Conservation (phyloP, 2,113 vertebrate species). For the Scolopax mira region DNA sequence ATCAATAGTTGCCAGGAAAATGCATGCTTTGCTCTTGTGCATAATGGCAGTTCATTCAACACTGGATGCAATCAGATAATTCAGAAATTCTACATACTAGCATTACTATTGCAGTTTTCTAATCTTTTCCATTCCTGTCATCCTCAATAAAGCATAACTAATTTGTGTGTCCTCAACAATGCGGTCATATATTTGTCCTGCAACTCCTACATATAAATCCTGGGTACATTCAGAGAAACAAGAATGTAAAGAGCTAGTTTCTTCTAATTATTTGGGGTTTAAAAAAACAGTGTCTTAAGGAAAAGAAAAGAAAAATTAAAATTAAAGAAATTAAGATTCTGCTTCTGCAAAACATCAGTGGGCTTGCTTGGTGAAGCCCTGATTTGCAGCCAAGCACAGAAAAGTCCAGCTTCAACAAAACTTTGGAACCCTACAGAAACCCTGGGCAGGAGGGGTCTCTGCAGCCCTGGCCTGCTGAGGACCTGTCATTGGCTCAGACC, state of each 20-base stretch:
- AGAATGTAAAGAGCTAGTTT: background rate
- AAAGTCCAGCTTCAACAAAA: background rate
- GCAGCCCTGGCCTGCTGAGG: background rate
- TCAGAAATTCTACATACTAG: background rate
- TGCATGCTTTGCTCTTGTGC: background rate
- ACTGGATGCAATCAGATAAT: background rate
- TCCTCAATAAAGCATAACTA: background rate
- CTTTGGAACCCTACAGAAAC: background rate
- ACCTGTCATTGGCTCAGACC: background rate
- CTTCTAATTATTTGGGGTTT: background rate
- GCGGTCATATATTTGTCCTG: background rate
- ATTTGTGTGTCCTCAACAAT: background rate
- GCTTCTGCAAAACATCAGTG: background rate
- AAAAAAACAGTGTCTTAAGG: background rate
- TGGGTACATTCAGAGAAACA: background rate
- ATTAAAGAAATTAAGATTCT: background rate
- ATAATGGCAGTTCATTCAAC: background rate
- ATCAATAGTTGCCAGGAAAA: background rate
- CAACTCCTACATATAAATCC: background rate
- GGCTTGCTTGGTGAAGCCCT: background rate
- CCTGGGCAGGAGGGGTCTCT: background rate
- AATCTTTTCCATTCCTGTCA: background rate
- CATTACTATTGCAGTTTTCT: background rate
- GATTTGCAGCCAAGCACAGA: background rate
- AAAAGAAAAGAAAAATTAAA: no score